Evolutionary conservation across 2,888 invertebrate genomes (phyloP).

Genomic region (Falcaria lacertinaria): DNA sequence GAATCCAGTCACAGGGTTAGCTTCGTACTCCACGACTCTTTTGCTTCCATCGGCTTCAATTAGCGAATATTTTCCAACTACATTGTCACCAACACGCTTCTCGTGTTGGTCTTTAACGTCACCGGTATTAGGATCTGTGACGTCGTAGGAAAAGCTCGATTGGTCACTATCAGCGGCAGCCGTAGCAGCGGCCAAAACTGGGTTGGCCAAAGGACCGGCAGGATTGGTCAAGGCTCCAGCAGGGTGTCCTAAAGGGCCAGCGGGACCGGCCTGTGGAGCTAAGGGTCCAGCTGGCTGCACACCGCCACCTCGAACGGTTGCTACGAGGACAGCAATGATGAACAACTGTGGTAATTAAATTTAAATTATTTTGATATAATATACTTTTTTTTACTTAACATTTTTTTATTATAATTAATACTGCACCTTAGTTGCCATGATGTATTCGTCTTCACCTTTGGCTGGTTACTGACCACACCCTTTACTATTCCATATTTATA

Average conservation of each 20-base stretch:
- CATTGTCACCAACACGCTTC: constrained; percentile 79
- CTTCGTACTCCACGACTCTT: constrained; percentile 78
- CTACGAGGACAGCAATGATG: constrained; percentile 42
- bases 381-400: background rate
- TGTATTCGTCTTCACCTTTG: constrained; percentile 35
- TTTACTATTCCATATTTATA: constrained; percentile 46
- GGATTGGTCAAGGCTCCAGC: background rate
- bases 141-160: constrained; percentile 58
- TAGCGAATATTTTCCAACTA: constrained; percentile 70
- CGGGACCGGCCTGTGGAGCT: background rate
- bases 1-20: constrained; percentile 51
- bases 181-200: background rate
- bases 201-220: background rate
- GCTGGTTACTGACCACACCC: constrained; percentile 43
- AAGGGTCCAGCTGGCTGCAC: constrained; percentile 4
- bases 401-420: background rate
- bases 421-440: constrained; percentile 57
- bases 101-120: constrained; percentile 74
- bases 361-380: constrained; percentile 4
- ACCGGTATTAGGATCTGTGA: constrained; percentile 56
- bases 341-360: constrained; percentile 46
- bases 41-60: constrained; percentile 79
- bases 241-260: background rate
- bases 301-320: constrained; percentile 33
- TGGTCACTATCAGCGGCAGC: constrained; percentile 22